phyloP scores from a whole-genome alignment of 1,140 invertebrate genomes.

The Pogonus chalceus region DNA sequence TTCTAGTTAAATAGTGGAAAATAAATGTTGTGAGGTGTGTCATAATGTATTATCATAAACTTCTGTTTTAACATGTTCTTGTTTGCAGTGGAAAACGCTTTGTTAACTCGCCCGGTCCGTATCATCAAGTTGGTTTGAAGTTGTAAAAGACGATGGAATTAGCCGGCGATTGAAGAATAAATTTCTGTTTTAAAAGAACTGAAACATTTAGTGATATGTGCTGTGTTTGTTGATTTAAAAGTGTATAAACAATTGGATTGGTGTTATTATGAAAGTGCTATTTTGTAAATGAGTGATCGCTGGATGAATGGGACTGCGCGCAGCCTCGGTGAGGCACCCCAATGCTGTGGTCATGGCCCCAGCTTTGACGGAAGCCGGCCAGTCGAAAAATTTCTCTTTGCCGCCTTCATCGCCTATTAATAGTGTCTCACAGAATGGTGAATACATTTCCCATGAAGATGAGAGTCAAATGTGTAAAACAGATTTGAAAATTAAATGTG shows the following conservation, averaged over 20 bases:
- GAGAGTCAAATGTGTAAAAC: slow-evolving; percentile 16
- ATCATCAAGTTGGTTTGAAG: not conserved
- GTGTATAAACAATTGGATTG: too few species aligned
- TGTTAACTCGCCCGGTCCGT: slow-evolving; percentile 2
- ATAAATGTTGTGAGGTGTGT: not conserved
- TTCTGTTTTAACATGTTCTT: slow-evolving; percentile 4
- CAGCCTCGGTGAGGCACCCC: slow-evolving; percentile 44
- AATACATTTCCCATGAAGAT: slow-evolving; percentile 37
- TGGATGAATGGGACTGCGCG: slow-evolving; percentile 52
- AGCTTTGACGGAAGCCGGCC: slow-evolving; percentile 55
- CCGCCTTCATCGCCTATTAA: slow-evolving; percentile 34
- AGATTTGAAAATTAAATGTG: slow-evolving; percentile 7
- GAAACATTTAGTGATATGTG: too few species aligned
- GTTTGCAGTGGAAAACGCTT: not conserved
- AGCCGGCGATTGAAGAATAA: slow-evolving; percentile 1
- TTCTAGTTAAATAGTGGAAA: not conserved
- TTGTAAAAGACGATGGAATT: not conserved
- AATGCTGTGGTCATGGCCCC: slow-evolving; percentile 61
- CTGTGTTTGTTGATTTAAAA: too few species aligned
- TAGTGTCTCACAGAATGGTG: slow-evolving; percentile 26
- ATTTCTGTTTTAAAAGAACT: too few species aligned
- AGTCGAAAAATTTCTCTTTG: slow-evolving; percentile 46
- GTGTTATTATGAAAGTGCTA: too few species aligned
- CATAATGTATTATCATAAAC: not conserved
- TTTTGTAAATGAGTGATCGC: slow-evolving; percentile 26